A percentile compares a stretch with the other conserved stretches of the same genome.
Evolutionary conservation across 2,113 vertebrate species (phyloP).

Genomic region (Felis chaus): DNA sequence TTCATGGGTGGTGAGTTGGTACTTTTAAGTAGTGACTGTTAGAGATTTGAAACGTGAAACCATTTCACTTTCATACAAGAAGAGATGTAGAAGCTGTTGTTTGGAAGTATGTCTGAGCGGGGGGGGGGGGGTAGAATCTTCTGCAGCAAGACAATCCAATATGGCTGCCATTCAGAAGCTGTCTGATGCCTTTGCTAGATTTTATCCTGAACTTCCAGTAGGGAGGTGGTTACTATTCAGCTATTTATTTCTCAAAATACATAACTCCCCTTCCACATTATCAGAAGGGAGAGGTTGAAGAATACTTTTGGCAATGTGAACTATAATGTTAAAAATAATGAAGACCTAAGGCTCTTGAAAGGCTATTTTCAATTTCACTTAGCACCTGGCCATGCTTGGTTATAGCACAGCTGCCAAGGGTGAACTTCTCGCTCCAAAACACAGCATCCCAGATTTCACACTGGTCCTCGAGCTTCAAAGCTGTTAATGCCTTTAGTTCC

Average conservation of each 20-base stretch:
- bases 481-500: neutral
- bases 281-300: constrained; percentile 19
- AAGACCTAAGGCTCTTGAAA: neutral
- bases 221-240: neutral
- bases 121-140: neutral
- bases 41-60: constrained; percentile 28
- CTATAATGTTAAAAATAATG: constrained; percentile 41
- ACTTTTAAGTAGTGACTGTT: constrained; percentile 4
- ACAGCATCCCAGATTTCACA: constrained; percentile 31
- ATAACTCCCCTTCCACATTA: neutral
- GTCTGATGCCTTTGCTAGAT: neutral
- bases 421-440: neutral
- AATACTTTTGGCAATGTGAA: constrained; percentile 52
- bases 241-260: constrained; percentile 1
- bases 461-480: constrained; percentile 19
- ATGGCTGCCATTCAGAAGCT: neutral
- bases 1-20: neutral
- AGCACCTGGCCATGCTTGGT: neutral
- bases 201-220: neutral
- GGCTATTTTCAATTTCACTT: constrained; percentile 53
- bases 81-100: neutral
- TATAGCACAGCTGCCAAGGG: neutral
- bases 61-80: constrained; percentile 6
- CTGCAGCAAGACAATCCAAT: neutral
- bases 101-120: neutral